Base-by-base conservation (phyloP, 2,113 vertebrate species). In the Phycodurus eques region DNA sequence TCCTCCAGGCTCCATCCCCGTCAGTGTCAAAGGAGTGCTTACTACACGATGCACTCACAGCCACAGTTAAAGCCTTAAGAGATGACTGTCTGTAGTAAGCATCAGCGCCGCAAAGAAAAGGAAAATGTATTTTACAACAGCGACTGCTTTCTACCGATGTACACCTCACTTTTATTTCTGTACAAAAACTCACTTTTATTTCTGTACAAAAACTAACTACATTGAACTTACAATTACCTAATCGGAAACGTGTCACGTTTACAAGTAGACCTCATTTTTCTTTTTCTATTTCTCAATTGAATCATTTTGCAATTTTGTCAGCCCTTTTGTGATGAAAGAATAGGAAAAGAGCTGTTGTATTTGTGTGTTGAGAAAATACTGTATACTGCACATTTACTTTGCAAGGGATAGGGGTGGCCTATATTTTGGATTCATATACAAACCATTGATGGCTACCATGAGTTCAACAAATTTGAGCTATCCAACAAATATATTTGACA, bases 41-140 rank as follows among this genome's bases (percentile, higher is more conserved):
- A 78, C 72, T 82, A 83, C 76, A 80, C 44, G 68, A 78, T 79
- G 85, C 67, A 82, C 70, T 87, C 81, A 73, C 11, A 15, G 68
- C 74, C 63, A 70, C 65, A 13, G 13, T 33, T 53, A 64, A 77
- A 47, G 53, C 76, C 11, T 69, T 47, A 57, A 79, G 79, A 81
- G 61, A 79, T 68, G 72, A 75, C 78, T 88, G 88, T 82, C 88
- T 83, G 75, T 90, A 86, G 75, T 90, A 86, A 91, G 44, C 74
- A 76, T 78, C 81, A 74, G 33, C 17, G 63, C 6, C 71, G 51
- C 74, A 75, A 71, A 73, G 75, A 70, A 39, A 78, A 47, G 54
- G 13, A 59, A 72, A 74, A 68, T 78, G 68, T 42, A 10, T 67
- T 77, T 76, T 73, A 56, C 27, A 71, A 78, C 60, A 4, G 49